phyloP scores from a whole-genome alignment of 2,797 vertebrate genomes.

The Danio albolineatus region DNA sequence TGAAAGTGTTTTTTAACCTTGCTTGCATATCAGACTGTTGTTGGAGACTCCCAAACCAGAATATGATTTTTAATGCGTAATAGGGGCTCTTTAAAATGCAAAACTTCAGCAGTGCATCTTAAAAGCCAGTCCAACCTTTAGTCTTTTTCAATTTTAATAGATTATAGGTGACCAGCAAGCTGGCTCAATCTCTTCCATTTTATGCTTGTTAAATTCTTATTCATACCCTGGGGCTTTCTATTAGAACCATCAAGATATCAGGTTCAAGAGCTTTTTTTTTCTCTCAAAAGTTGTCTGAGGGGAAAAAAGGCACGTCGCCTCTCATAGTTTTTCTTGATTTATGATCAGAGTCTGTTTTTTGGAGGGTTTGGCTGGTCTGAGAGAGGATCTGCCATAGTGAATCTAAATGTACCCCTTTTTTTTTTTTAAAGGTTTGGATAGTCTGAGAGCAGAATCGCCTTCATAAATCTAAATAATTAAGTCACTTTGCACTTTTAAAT shows the following conservation, averaged over 20 bases:
- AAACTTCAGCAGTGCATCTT: not conserved
- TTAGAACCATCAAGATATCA: conserved; percentile 63
- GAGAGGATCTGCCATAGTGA: not conserved
- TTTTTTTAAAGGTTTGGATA: no score
- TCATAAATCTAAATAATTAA: not conserved
- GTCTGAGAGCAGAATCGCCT: not conserved
- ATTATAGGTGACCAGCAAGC: conserved; percentile 40
- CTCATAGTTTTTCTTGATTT: conserved; percentile 21
- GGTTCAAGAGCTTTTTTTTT: conserved; percentile 53
- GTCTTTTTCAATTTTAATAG: conserved; percentile 41
- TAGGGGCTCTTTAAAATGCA: no score
- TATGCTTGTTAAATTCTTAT: conserved; percentile 52
- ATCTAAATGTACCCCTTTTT: no score
- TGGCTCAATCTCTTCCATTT: conserved; percentile 49
- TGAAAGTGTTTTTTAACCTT: no score
- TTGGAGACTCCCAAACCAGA: no score
- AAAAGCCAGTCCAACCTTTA: not conserved
- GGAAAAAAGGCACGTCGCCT: not conserved
- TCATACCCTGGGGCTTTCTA: conserved; percentile 60
- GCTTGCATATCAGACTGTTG: no score
- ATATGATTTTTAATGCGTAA: no score
- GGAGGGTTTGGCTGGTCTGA: not conserved
- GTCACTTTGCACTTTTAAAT: not conserved
- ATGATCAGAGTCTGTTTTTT: conserved; percentile 23
- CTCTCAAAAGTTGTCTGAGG: conserved; percentile 7